Evolutionary conservation across 2,888 invertebrate species (phyloP), one percentile per base, ranked within the genome.

Genomic region (Hyposoter dolosus): DNA sequence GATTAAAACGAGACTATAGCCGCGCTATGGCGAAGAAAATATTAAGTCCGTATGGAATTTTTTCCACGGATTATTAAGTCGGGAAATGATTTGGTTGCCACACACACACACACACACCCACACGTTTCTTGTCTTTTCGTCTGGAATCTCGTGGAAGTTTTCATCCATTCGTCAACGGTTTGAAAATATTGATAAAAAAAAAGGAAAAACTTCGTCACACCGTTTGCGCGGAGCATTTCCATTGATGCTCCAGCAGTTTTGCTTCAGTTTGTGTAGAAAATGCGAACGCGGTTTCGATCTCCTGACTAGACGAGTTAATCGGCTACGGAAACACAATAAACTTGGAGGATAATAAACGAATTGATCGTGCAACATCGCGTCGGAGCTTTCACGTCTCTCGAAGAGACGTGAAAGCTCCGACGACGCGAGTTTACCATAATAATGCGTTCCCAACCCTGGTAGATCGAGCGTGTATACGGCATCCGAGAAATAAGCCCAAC

Each of bases 291-390:
- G 83, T 88, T 88, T 88, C 87, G 88, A 90, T 89, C 89, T 88
- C 84, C 88, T 88, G 91, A 93, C 91, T 91, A 90, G 91, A 93
- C 90, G 91, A 92, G 93, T 93, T 93, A 93, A 93, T 93, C 92
- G 91, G 89, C 90, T 90, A 47, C 91, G 92, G 90, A 91, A 93
- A 91, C 91, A 93, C 92, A 93, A 94, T 93, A 93, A 94, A 93
- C 92, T 84, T 78, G 45, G 89, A 88, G 89, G 91, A 93, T 92
- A 93, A 93, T 93, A 93, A 93, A 93, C 92, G 90, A 89, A 92
- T 90, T 89, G 89, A 71, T 65, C 85, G 76, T 83, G 71, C 50
- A 60, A 65, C 88, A 90, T 90, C 4, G 1, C 88, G 89, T 90
- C 92, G 90, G 90, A 91, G 92, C 90, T 91, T 91, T 93, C 91